Evolutionary conservation across 2,113 vertebrate species (phyloP).

Genomic region (Triplophysa siluroides): DNA sequence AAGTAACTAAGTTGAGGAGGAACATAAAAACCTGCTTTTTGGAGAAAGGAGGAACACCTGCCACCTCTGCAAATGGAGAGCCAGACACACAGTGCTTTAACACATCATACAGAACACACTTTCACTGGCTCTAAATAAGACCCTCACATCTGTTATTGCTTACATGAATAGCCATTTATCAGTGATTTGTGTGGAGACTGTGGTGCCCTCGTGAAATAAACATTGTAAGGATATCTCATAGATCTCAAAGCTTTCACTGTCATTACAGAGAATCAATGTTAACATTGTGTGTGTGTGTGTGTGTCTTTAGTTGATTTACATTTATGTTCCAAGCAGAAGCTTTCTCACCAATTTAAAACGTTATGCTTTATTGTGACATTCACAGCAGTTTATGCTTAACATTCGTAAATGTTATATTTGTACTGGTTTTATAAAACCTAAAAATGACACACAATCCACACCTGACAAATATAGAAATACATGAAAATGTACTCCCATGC

Average conservation of each 20-base stretch:
- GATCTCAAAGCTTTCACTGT: conserved; percentile 40
- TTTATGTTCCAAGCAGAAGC: background rate
- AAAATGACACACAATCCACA: background rate
- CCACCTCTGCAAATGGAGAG: conserved; percentile 68
- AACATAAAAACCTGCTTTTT: conserved; percentile 80
- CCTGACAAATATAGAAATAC: no score
- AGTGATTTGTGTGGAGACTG: conserved; percentile 41
- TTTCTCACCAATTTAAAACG: background rate
- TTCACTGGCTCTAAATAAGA: conserved; percentile 48
- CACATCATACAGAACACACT: conserved; percentile 51
- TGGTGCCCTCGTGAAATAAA: conserved; percentile 7
- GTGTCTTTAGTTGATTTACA: background rate
- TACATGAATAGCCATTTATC: conserved; percentile 51
- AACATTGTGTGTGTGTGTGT: background rate
- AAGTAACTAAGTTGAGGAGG: conserved; percentile 79
- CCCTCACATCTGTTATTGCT: conserved; percentile 54
- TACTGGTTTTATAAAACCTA: background rate
- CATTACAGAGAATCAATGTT: background rate
- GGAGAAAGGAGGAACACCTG: conserved; percentile 78
- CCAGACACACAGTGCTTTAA: conserved; percentile 53
- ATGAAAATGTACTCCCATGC: no score
- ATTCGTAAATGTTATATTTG: background rate
- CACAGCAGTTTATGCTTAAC: background rate
- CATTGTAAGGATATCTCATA: conserved; percentile 14
- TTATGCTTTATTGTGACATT: background rate